A percentile compares a stretch with the other conserved stretches of the same genome.
Evolutionary conservation across 2,113 vertebrate genomes (phyloP).

Genomic region (Synchiropus splendidus): DNA sequence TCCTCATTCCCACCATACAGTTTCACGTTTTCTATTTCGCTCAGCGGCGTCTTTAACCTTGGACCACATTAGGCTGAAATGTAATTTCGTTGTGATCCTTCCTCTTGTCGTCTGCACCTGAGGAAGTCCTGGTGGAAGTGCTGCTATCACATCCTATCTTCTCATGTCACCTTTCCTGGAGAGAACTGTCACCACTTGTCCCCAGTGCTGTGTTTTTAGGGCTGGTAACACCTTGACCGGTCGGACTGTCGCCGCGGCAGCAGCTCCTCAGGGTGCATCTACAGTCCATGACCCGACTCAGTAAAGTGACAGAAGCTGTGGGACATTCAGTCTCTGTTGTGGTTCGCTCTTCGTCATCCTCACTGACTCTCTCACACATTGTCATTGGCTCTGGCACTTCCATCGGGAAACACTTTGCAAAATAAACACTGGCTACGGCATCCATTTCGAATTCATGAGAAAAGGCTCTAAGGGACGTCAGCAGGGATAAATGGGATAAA

Average conservation of each 20-base stretch:
- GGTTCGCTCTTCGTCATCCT: conserved; percentile 28
- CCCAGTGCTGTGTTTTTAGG: conserved; percentile 4
- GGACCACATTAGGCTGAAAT: conserved; percentile 5
- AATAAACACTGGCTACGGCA: conserved; percentile 17
- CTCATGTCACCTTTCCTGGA: conserved; percentile 36
- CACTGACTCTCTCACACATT: conserved; percentile 20
- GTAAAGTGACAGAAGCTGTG: conserved; percentile 36
- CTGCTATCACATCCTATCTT: conserved; percentile 31
- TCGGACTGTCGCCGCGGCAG: conserved; percentile 21
- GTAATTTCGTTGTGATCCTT: conserved; percentile 8
- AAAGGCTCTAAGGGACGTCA: not conserved
- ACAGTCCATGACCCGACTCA: conserved; percentile 9
- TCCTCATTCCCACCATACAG: no score
- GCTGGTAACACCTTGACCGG: conserved; percentile 43
- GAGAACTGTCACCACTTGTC: conserved; percentile 49
- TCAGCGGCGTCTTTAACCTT: no score
- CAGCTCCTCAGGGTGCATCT: conserved; percentile 22
- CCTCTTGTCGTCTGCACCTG: conserved; percentile 2
- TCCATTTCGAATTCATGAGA: not conserved
- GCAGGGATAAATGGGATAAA: not conserved
- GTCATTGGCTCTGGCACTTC: conserved; percentile 33
- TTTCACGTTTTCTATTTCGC: no score
- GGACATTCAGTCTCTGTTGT: conserved; percentile 41
- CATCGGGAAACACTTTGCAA: conserved; percentile 41
- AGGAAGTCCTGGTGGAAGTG: conserved; percentile 31